Conservation (phyloP, 2,113 vertebrate species). For the Otis tarda region DNA sequence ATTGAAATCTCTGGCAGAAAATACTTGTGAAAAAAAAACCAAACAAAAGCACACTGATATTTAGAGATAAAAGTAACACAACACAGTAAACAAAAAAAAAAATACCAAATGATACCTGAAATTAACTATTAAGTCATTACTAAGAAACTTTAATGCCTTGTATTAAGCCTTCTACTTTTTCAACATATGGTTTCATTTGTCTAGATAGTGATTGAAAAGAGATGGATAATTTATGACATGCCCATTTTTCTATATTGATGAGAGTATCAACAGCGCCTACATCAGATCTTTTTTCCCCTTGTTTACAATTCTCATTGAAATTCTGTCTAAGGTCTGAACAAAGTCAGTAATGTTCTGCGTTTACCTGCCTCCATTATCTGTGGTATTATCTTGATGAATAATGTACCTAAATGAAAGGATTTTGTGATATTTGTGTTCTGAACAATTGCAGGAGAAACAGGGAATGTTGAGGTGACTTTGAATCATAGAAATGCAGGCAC, state of each 20-base stretch:
- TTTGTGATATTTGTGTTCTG: background rate
- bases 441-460: background rate
- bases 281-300: accelerated
- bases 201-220: background rate
- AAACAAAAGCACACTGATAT: background rate
- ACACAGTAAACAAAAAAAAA: background rate
- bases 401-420: background rate
- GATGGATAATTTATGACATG: background rate
- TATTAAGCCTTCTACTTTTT: background rate
- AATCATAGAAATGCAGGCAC: background rate
- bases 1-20: background rate
- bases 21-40: background rate
- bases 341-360: background rate
- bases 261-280: background rate
- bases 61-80: background rate
- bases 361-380: background rate
- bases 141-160: background rate
- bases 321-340: background rate
- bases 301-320: background rate
- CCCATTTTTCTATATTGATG: background rate
- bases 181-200: background rate
- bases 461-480: background rate
- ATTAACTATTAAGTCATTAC: background rate
- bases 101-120: background rate
- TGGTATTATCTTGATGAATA: background rate